phyloP scores from a whole-genome alignment of 2,113 vertebrate genomes.

The Toxotes jaculatrix region DNA sequence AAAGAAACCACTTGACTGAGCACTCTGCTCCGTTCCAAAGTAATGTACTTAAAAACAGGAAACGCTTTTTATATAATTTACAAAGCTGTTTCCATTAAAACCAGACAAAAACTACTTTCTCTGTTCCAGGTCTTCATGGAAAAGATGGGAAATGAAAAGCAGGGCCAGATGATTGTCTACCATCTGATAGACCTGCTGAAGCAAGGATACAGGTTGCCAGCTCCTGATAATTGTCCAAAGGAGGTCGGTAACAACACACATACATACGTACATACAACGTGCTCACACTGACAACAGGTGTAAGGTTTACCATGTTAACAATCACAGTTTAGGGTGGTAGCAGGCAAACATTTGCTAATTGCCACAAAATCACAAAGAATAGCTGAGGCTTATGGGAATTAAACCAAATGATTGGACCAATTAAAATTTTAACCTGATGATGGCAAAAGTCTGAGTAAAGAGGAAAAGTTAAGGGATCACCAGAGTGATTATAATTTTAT shows the following conservation, averaged over 20 bases:
- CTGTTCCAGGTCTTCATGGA: slow-evolving; percentile 95
- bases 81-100: background rate
- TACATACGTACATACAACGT: background rate
- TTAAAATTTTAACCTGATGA: no score
- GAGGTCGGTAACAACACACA: slow-evolving; percentile 84
- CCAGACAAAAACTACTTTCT: background rate
- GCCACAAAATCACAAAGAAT: background rate
- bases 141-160: slow-evolving; percentile 97
- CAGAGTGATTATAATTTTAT: no score
- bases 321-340: no score
- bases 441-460: no score
- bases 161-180: slow-evolving; percentile 99
- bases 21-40: background rate
- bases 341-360: no score
- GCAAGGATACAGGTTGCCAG: slow-evolving; percentile 89
- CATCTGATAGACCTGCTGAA: slow-evolving; percentile 96
- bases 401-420: no score
- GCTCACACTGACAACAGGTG: background rate
- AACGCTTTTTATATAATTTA: background rate
- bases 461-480: no score
- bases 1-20: slow-evolving; percentile 41
- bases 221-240: slow-evolving; percentile 90
- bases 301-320: no score
- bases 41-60: background rate
- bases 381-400: background rate